A percentile compares a stretch with the other conserved stretches of the same genome.
These are phyloP conservation scores for Temnothorax unifasciatus DNA, from an alignment of 2,888 invertebrate species.

Conservation along the genomic window DNA sequence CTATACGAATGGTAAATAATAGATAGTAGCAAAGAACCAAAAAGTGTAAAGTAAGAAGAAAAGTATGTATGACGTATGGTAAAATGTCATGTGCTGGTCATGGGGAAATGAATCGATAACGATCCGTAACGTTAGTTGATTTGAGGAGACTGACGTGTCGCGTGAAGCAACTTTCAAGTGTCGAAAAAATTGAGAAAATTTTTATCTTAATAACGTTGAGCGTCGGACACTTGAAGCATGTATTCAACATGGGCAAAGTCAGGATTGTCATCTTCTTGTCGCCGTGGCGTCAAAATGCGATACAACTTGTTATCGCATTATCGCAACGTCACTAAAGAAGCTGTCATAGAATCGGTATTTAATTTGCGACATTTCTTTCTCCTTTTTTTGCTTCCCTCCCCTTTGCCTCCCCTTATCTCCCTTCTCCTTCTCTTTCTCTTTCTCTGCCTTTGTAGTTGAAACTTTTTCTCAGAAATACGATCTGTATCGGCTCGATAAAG, in stretches of 20 bases:
- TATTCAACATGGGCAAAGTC: slow-evolving; percentile 1
- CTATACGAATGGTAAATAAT: neutral
- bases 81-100: neutral
- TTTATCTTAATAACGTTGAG: neutral
- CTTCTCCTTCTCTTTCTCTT: neutral
- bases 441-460: neutral
- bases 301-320: neutral
- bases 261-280: neutral
- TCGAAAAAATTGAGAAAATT: neutral
- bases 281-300: neutral
- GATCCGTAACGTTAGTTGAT: neutral
- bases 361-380: neutral
- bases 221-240: neutral
- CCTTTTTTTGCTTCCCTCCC: neutral
- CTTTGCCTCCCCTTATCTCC: neutral
- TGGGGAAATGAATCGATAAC: neutral
- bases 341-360: slow-evolving; percentile 23
- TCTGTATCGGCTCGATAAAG: slow-evolving; percentile 69
- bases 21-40: neutral
- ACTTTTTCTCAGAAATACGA: slow-evolving; percentile 63
- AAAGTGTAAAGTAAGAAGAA: neutral
- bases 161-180: neutral
- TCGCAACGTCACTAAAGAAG: slow-evolving; percentile 4
- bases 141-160: neutral
- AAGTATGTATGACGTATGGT: neutral